Base-by-base conservation (phyloP, 2,797 vertebrate genomes). In the Psittacula echo region DNA sequence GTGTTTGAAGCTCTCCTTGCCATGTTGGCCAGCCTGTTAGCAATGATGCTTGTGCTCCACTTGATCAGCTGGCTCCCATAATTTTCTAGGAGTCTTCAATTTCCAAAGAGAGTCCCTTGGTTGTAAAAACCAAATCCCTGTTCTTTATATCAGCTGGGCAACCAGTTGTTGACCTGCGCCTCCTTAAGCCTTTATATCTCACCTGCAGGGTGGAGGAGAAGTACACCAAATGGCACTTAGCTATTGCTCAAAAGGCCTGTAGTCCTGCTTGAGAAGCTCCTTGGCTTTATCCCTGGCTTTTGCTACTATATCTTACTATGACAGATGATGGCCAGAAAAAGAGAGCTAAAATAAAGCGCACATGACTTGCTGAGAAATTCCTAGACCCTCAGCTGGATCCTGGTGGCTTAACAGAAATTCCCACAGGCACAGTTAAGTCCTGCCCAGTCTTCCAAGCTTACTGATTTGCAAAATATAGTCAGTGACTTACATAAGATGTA, bases 391-490 rank as follows among this genome's bases (percentile, higher is more conserved):
- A 47, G 29, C 84, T 84, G 58, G 29, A 54, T 82, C 64, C 44
- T 67, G 37, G 22, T 79, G 48, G 22, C 60, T 78, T 72, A 44
- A 72, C 62, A 70, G 84, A 34, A 81, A 42, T 93, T 90, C 50
- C 67, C 39, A 45, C 48, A 34, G 51, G 67, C 41, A 48, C 7
- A 3, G 32, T 82, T 89, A 27, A 75, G 42, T 84, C 53, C 54
- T 70, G 45, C 21, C 48, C 18, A 3, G 16, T 62, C 81, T 89
- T 80, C 53, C 27, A 47, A 18, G 47, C 23, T 62, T 72, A 34
- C 16, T 67, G 51, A 42, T 67, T 88, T 86, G 51, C 51, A 56
- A 26, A 79, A 66, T 56, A 68, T 12, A 0, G 24, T 13, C 29
- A 11, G 42, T 54, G 67, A 27, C 10, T 71, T 68, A 27, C 30